A percentile compares a stretch with the other conserved stretches of the same genome.
Evolutionary conservation across 1,140 invertebrate species (phyloP).

Genomic region (Oryctes rhinoceros): DNA sequence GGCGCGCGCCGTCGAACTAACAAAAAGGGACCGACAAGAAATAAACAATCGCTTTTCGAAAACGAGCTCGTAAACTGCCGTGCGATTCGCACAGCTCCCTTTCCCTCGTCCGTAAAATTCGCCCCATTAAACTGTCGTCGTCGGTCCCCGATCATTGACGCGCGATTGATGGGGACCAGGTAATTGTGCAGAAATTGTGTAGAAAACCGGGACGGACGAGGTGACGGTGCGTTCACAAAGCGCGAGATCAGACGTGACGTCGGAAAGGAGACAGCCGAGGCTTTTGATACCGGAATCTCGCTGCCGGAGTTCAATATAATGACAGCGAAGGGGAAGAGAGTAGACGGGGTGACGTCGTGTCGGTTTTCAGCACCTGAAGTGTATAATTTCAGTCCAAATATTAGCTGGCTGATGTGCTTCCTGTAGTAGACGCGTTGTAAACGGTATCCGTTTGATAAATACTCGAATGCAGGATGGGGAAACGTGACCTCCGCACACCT

Average conservation of each 20-base stretch:
- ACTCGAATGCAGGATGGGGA: background rate
- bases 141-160: background rate
- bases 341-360: background rate
- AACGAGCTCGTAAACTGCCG: background rate
- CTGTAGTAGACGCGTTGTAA: background rate
- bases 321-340: background rate
- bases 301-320: background rate
- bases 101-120: background rate
- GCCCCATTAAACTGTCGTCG: background rate
- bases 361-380: conserved; percentile 34
- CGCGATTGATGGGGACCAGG: background rate
- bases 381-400: conserved; percentile 36
- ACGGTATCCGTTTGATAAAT: conserved; percentile 7
- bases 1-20: background rate
- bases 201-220: background rate
- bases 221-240: background rate
- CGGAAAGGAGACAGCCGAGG: background rate
- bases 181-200: conserved; percentile 23
- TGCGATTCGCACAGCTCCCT: background rate
- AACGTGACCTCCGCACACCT: too few species aligned
- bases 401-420: background rate
- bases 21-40: conserved; percentile 1
- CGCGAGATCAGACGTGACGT: background rate
- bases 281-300: background rate
- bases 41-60: conserved; percentile 21